Conservation (phyloP, 2,888 invertebrate species). For the Scaptodrosophila latifasciaeformis region DNA sequence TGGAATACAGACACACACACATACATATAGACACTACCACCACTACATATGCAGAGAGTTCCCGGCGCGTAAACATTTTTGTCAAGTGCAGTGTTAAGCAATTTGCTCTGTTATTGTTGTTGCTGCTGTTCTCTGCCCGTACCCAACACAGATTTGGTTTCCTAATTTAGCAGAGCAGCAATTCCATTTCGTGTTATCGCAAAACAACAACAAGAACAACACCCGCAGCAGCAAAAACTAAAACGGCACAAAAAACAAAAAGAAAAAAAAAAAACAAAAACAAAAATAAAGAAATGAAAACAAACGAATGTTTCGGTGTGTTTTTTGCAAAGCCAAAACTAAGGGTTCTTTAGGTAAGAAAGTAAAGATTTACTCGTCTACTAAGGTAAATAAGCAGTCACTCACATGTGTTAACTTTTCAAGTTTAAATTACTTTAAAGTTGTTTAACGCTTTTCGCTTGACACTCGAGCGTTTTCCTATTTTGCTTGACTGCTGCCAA, state of each 20-base stretch:
- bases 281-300: constrained; percentile 12
- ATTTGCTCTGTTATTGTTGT: constrained; percentile 29
- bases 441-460: constrained; percentile 43
- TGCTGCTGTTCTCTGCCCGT: background rate
- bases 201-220: constrained; percentile 12
- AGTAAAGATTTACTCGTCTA: too few relatives aligned
- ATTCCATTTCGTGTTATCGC: constrained; percentile 56
- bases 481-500: constrained; percentile 36
- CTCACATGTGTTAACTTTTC: too few relatives aligned
- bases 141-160: constrained; percentile 1
- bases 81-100: constrained; percentile 42
- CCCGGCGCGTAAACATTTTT: constrained; percentile 24
- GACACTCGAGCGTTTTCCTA: constrained; percentile 39
- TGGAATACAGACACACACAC: background rate
- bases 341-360: too few relatives aligned
- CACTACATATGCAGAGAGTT: too few relatives aligned
- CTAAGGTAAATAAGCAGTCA: too few relatives aligned
- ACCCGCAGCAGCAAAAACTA: constrained; percentile 24
- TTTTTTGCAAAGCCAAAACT: too few relatives aligned
- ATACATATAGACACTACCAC: background rate
- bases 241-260: constrained; percentile 18
- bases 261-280: constrained; percentile 15
- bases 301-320: too few relatives aligned
- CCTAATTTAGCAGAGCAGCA: background rate
- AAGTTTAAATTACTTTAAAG: constrained; percentile 60